phyloP scores from a whole-genome alignment of 2,113 vertebrate species.

The Proterorhinus semilunaris region DNA sequence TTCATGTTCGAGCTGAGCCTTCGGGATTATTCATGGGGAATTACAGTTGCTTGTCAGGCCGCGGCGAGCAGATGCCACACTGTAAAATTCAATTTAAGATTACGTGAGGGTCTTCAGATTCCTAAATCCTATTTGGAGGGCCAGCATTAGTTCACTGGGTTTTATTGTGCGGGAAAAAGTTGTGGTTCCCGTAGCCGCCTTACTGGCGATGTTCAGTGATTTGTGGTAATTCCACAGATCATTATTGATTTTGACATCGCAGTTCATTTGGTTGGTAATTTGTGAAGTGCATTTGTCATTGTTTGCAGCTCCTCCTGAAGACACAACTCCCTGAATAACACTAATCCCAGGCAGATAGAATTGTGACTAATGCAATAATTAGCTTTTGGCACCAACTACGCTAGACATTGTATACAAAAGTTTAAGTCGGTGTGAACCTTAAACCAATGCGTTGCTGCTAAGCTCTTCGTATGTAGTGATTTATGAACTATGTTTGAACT shows the following conservation, averaged over 20 bases:
- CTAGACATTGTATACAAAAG: constrained; percentile 14
- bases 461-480: not conserved
- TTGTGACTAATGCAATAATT: constrained; percentile 40
- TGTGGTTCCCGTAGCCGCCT: constrained; percentile 18
- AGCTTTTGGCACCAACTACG: constrained; percentile 25
- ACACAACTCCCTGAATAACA: constrained; percentile 16
- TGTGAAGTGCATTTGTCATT: constrained; percentile 28
- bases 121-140: constrained; percentile 50
- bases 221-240: constrained; percentile 40
- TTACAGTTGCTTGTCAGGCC: constrained; percentile 52
- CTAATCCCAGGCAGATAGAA: constrained; percentile 38
- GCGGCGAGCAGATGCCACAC: constrained; percentile 51
- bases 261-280: constrained; percentile 16
- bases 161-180: constrained; percentile 43
- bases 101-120: constrained; percentile 55
- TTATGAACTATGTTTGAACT: not conserved
- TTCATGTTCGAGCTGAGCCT: constrained; percentile 36
- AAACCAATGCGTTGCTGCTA: constrained; percentile 3
- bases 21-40: constrained; percentile 53
- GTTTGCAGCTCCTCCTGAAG: constrained; percentile 4
- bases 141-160: constrained; percentile 42
- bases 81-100: constrained; percentile 55
- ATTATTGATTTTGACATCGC: constrained; percentile 29
- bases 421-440: constrained; percentile 24
- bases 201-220: constrained; percentile 20